phyloP scores from a whole-genome alignment of 2,888 invertebrate species.

The Drosophila nigricruria region DNA sequence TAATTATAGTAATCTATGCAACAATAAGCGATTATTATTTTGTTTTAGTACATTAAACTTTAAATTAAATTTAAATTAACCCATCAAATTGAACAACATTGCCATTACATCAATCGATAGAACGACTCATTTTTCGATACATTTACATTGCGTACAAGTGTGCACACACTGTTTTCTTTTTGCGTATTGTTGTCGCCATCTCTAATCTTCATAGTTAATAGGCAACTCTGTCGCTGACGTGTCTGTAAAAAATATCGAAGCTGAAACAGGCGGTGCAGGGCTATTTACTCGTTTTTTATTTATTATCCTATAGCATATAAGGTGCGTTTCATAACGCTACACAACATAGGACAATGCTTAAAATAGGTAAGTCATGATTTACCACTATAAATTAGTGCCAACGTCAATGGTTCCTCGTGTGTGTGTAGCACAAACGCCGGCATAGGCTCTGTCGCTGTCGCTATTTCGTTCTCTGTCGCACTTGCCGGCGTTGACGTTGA shows the following conservation, averaged over 20 bases:
- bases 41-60: background rate
- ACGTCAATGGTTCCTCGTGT: slow-evolving; percentile 6
- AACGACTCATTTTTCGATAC: background rate
- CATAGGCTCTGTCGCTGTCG: slow-evolving; percentile 41
- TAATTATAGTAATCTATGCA: background rate
- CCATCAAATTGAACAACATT: background rate
- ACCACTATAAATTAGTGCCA: background rate
- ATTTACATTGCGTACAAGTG: background rate
- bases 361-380: slow-evolving; percentile 48
- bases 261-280: slow-evolving; percentile 66
- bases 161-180: slow-evolving; percentile 13
- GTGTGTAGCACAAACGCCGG: slow-evolving; percentile 61
- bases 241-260: slow-evolving; percentile 77
- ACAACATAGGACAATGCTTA: slow-evolving; percentile 63
- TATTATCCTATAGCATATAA: slow-evolving; percentile 64
- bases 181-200: slow-evolving; percentile 13
- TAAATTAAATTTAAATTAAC: slow-evolving; percentile 3
- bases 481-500: slow-evolving; percentile 52
- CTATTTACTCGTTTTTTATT: slow-evolving; percentile 52
- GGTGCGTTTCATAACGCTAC: slow-evolving; percentile 57
- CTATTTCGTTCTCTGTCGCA: slow-evolving; percentile 30
- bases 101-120: background rate
- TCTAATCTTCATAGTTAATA: slow-evolving; percentile 17
- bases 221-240: slow-evolving; percentile 80
- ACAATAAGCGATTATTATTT: background rate